Percentiles rank a stretch among this genome's conserved stretches.
These are phyloP conservation scores for Drosophila bifasciata DNA, from an alignment of 1,140 invertebrate genomes.

Conservation along the genomic window DNA sequence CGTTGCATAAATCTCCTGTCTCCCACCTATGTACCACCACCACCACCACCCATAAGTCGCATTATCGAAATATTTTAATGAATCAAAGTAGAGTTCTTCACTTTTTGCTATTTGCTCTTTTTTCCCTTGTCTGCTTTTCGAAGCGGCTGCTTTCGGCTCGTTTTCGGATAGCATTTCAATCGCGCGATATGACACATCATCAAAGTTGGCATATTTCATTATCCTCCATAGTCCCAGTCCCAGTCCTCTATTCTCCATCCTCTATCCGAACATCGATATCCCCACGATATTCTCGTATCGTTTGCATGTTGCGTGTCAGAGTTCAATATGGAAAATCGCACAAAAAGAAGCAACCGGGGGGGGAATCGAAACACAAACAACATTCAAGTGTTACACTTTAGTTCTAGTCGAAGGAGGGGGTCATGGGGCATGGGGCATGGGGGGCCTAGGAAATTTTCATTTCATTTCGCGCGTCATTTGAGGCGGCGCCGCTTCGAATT, in stretches of 20 bases:
- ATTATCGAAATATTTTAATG: conserved; percentile 73
- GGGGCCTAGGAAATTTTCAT: conserved; percentile 60
- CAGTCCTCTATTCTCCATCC: background rate
- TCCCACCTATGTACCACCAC: background rate
- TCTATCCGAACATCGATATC: conserved; percentile 7
- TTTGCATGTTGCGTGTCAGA: conserved; percentile 74
- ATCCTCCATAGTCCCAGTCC: conserved; percentile 14
- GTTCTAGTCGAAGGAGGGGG: conserved; percentile 26
- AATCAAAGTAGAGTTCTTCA: conserved; percentile 43
- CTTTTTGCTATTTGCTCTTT: background rate
- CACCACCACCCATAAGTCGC: conserved; percentile 22
- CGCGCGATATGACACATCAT: conserved; percentile 75
- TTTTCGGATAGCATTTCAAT: conserved; percentile 67
- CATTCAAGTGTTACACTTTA: conserved; percentile 77
- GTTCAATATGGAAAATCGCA: conserved; percentile 65
- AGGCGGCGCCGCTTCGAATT: conserved; percentile 74
- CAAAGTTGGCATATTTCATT: conserved; percentile 80
- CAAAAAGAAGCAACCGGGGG: conserved; percentile 13
- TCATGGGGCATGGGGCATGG: background rate
- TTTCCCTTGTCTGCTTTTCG: background rate
- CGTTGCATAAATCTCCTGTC: conserved; percentile 37
- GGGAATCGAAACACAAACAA: conserved; percentile 72
- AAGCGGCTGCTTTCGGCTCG: background rate
- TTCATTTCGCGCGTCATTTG: conserved; percentile 80
- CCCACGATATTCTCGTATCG: conserved; percentile 43